A percentile compares a stretch with the other conserved stretches of the same genome.
Evolutionary conservation across 2,113 vertebrate genomes (phyloP).

Genomic region (Myrmophylax atrothorax): DNA sequence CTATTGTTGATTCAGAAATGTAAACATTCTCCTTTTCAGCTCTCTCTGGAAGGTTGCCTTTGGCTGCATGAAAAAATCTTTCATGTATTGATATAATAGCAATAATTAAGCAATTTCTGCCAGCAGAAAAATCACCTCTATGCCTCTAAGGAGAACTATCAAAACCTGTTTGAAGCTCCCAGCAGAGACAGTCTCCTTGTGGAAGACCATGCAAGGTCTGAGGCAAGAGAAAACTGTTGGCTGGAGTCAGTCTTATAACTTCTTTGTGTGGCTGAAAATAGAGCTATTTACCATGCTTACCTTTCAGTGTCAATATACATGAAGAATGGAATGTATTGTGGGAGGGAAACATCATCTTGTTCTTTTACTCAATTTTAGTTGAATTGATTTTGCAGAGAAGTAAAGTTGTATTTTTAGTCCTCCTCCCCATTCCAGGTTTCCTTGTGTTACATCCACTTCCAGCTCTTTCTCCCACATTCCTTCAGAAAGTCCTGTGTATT

Average conservation of each 20-base stretch:
- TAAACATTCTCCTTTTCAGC: neutral
- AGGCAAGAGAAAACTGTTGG: neutral
- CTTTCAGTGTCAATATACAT: neutral
- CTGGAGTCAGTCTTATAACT: neutral
- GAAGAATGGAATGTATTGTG: neutral
- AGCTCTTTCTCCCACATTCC: neutral
- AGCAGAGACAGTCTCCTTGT: neutral
- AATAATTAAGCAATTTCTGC: neutral
- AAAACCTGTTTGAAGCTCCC: neutral
- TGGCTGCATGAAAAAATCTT: neutral
- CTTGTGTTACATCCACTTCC: neutral
- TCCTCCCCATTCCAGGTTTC: neutral
- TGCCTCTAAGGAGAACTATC: neutral
- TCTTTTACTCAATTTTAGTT: conserved; percentile 2
- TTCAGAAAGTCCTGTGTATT: neutral
- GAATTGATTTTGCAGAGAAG: conserved; percentile 2
- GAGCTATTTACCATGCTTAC: neutral
- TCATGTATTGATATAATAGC: neutral
- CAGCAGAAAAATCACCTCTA: neutral
- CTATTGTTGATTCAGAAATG: neutral
- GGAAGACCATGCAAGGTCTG: neutral
- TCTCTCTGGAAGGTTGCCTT: neutral
- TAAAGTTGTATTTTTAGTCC: neutral
- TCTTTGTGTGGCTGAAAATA: neutral
- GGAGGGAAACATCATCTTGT: neutral